A percentile compares a stretch with the other conserved stretches of the same genome.
phyloP scores from a whole-genome alignment of 2,113 vertebrate genomes.

The Telmatochromis sp. region DNA sequence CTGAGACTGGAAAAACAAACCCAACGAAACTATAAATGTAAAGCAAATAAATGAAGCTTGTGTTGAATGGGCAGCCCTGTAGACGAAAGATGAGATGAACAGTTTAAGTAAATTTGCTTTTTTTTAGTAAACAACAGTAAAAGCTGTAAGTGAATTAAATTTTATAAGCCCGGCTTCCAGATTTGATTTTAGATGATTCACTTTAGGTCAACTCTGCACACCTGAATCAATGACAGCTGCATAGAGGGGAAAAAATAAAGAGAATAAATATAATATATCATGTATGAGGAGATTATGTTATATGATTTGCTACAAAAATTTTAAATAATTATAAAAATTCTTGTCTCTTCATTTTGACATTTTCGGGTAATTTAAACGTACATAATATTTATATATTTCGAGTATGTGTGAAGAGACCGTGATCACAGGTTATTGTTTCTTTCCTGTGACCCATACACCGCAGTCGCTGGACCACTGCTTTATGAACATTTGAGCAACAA shows the following conservation, averaged over 20 bases:
- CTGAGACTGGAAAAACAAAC: neutral
- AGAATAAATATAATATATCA: neutral
- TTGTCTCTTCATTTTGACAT: neutral
- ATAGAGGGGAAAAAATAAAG: accelerated
- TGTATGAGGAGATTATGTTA: neutral
- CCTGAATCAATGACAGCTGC: accelerated
- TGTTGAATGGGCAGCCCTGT: neutral
- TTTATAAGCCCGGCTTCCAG: neutral
- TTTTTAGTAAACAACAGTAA: neutral
- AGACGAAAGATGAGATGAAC: accelerated
- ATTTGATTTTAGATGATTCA: neutral
- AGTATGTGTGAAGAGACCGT: accelerated
- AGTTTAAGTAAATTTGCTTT: neutral
- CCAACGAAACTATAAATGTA: neutral
- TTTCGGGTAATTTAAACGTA: accelerated
- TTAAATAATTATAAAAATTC: neutral
- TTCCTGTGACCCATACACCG: neutral
- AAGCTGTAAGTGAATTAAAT: neutral
- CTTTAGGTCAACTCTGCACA: neutral
- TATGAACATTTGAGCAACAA: neutral
- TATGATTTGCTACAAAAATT: accelerated
- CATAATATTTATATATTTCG: neutral
- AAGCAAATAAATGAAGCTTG: neutral
- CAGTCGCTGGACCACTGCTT: neutral
- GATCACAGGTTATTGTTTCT: neutral